These are phyloP conservation scores for Alentia gelatinosa DNA, from an alignment of 2,888 invertebrate genomes.

Conservation along the genomic window DNA sequence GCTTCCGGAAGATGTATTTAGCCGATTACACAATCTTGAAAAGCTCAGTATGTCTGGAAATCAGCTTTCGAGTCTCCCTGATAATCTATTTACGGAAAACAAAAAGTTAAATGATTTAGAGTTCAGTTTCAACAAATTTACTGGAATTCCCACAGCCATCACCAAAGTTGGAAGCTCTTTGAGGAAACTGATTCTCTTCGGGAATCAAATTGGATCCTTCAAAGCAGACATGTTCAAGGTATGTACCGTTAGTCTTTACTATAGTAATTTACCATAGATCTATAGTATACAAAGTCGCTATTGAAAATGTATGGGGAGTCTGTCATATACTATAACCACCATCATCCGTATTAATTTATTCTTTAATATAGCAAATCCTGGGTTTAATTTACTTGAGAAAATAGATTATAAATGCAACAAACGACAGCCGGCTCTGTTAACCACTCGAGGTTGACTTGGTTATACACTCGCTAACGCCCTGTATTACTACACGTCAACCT, in stretches of 20 bases:
- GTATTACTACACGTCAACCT: too few relatives aligned
- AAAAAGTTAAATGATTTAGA: not conserved
- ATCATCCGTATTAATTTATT: not conserved
- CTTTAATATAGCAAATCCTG: not conserved
- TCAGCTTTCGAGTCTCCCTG: not conserved
- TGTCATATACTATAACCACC: not conserved
- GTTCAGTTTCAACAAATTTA: not conserved
- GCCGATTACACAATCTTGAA: not conserved
- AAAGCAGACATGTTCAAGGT: conserved; percentile 10
- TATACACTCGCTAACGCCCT: too few relatives aligned
- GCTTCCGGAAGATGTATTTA: not conserved
- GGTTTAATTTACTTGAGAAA: not conserved
- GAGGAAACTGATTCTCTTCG: not conserved
- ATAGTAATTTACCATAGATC: not conserved
- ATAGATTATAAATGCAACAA: not conserved
- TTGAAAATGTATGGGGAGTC: not conserved
- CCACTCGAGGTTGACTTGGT: too few relatives aligned
- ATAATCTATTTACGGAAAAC: not conserved
- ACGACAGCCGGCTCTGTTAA: not conserved
- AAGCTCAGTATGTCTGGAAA: not conserved
- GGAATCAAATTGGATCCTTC: not conserved
- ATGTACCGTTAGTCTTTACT: not conserved
- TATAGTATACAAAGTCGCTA: not conserved
- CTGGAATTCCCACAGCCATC: not conserved
- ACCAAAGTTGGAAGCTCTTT: not conserved